Base-by-base conservation (phyloP, 2,797 vertebrate genomes). In the Typhlichthys eigenmanni region DNA sequence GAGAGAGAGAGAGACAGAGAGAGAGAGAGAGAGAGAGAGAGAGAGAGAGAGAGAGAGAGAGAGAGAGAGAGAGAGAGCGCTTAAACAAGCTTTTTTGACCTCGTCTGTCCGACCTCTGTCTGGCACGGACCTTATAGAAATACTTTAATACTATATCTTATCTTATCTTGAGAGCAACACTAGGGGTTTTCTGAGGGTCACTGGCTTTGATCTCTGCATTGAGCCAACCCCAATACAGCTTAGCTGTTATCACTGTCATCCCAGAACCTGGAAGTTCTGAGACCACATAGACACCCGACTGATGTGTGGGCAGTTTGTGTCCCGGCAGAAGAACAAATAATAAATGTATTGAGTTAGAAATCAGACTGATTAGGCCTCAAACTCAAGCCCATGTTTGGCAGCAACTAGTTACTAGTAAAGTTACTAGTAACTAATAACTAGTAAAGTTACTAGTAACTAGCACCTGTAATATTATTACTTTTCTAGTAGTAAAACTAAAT, bases 221-320 rank as follows among this genome's bases (percentile, higher is more conserved):
- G 92, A 92, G 93, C 92, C 91, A 78, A 90, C 95, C 95, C 96
- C 95, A 96, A 95, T 96, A 77, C 80, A 90, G 94, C 94, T 94
- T 92, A 94, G 92, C 90, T 91, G 93, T 97, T 97, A 98, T 97
- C 95, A 91, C 92, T 88, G 89, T 81, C 92, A 43, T 79, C 71
- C 85, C 95, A 96, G 93, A 92, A 92, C 62, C 76, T n/a, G 5
- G 11, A 1, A 55, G 78, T 79, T 66, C 69, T 57, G 16, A 68
- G 69, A 59, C 63, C 63, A 46, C 50, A 34, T 17, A 19, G 58
- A 61, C 6, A 17, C 57, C 45, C 10, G 16, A 17, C 49, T 9
- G 72, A 73, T 83, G 84, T 67, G 74, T 19, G 55, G 80, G 55
- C 73, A 16, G 59, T 50, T 62, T 14, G 58, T 85, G 85, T 68